phyloP scores from a whole-genome alignment of 2,888 invertebrate genomes.

The Lampropteryx suffumata region DNA sequence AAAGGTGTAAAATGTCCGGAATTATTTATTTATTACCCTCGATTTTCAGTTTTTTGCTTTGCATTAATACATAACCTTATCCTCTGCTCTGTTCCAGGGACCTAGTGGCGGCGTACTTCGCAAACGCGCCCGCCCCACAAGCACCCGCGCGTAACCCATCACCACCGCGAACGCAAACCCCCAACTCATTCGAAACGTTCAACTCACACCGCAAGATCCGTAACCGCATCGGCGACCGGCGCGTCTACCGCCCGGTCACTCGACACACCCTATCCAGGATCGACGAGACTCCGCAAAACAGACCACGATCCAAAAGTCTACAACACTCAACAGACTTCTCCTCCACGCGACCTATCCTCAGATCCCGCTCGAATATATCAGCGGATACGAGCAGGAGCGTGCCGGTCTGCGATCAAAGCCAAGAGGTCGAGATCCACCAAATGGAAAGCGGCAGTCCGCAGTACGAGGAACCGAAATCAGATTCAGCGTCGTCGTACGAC shows the following conservation, averaged over 20 bases:
- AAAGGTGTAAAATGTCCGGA: no score
- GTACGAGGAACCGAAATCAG: slow-evolving; percentile 64
- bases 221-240: slow-evolving; percentile 60
- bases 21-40: no score
- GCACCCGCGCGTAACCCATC: slow-evolving; percentile 72
- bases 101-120: slow-evolving; percentile 71
- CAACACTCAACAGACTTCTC: slow-evolving; percentile 67
- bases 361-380: slow-evolving; percentile 72
- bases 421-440: slow-evolving; percentile 54
- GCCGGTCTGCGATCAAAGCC: slow-evolving; percentile 72
- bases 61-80: no score
- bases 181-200: slow-evolving; percentile 63
- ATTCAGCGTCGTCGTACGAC: slow-evolving; percentile 59
- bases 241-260: slow-evolving; percentile 66
- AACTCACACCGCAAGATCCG: slow-evolving; percentile 70
- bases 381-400: slow-evolving; percentile 76
- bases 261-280: slow-evolving; percentile 71
- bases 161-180: slow-evolving; percentile 41
- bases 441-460: slow-evolving; percentile 64
- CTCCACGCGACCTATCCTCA: slow-evolving; percentile 61
- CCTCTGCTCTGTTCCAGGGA: slow-evolving; percentile 47
- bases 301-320: slow-evolving; percentile 58
- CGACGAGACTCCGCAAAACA: slow-evolving; percentile 60
- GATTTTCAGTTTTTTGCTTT: no score
- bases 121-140: slow-evolving; percentile 74